These are phyloP conservation scores for Calcarius lapponicus DNA, from an alignment of 2,797 vertebrate species.

Conservation along the genomic window DNA sequence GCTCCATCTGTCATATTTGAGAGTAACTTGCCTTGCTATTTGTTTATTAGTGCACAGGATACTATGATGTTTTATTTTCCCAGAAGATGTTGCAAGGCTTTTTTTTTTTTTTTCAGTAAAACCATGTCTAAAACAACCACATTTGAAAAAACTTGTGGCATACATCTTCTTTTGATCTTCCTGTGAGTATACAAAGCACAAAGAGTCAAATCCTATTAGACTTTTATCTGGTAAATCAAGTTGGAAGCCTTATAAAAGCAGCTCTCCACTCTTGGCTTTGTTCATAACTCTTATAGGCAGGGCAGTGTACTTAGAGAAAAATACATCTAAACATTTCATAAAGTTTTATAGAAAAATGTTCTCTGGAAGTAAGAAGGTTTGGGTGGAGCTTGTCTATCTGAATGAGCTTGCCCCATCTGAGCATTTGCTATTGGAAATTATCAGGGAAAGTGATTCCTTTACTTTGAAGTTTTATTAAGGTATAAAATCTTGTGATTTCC, in stretches of 20 bases:
- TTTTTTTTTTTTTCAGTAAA: constrained; percentile 17
- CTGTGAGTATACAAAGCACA: not conserved
- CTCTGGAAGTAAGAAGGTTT: not conserved
- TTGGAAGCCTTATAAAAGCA: constrained; percentile 22
- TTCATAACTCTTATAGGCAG: not conserved
- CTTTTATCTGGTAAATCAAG: constrained; percentile 14
- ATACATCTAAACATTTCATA: not conserved
- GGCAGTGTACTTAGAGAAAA: not conserved
- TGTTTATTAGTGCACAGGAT: not conserved
- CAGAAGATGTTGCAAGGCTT: not conserved
- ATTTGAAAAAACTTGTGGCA: constrained; percentile 14
- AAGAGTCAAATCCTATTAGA: constrained; percentile 30
- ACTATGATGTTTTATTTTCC: not conserved
- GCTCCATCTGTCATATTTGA: not conserved
- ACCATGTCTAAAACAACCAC: not conserved
- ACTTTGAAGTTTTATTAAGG: constrained; percentile 14
- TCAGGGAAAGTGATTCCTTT: not conserved
- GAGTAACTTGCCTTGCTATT: not conserved
- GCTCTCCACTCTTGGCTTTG: not conserved
- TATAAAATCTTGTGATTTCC: constrained; percentile 2
- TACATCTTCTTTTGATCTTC: constrained; percentile 36
- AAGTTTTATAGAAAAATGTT: not conserved
- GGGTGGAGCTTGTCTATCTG: not conserved
- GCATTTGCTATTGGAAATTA: not conserved
- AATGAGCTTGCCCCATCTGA: not conserved